Base-by-base conservation (phyloP, 2,113 vertebrate species). In the Macrotus californicus region DNA sequence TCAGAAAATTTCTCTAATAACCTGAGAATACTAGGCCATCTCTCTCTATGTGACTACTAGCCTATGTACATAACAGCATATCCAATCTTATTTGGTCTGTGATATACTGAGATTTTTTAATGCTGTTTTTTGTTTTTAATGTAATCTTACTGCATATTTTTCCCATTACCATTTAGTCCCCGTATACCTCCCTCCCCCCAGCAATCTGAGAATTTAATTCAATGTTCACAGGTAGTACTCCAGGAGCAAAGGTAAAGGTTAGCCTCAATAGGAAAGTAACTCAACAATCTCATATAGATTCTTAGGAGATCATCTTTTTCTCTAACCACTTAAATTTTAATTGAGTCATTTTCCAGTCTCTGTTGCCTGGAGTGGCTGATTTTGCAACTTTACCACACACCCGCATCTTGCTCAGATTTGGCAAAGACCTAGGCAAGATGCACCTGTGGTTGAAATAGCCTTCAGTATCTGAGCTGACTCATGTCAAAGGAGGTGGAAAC, bases 1-100 rank as follows among this genome's bases (percentile, higher is more conserved):
- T 94, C 83, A 93, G 59, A 95, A 95, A 31, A 67, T 86, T 54
- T 84, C 41, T 66, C 48, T 88, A 81, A 83, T 41, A 92, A 73
- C 50, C 13, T 59, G 86, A 56, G 18, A 94, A 80, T 64, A n/a
- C 1, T 31, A 77, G 46, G 59, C 31, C 5, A 19, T 6, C 41
- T 81, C 50, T 80, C 46, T 87, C 3, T 9, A 19, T 70, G 11
- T 46, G 39, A 46, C 50, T 79, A 18, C 24, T 67, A 34, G 18
- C 10, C 21, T 84, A 54, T 89, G 79, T 72, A 54, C 24, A 14
- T 59, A 79, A 67, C 36, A 70, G n/a, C 34, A 43, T 29, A 54
- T 19, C 91, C 80, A 50, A 67, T 77, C 29, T 76, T 86, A 59
- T 66, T 46, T 29, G 34, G 48, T 84, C 48, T 87, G 29, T 93